phyloP scores from a whole-genome alignment of 2,113 vertebrate species.

The Serranochromis macrocephalus region DNA sequence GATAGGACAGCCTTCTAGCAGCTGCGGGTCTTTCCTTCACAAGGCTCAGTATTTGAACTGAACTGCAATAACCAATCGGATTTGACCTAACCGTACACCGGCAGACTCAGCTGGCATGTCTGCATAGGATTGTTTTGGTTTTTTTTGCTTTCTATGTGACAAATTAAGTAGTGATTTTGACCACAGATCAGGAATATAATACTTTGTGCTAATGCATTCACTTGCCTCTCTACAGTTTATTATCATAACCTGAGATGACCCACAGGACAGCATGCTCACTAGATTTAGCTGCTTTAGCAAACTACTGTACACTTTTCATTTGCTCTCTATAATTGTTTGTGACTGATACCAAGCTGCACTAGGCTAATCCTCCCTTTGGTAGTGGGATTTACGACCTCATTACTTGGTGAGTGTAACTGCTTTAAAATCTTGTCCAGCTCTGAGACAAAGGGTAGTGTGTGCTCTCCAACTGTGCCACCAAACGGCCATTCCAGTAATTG shows the following conservation, averaged over 20 bases:
- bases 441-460: not conserved
- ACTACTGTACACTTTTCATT: not conserved
- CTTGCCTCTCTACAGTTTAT: not conserved
- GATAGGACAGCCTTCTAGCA: not conserved
- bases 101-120: not conserved
- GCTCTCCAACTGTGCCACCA: not conserved
- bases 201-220: not conserved
- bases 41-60: not conserved
- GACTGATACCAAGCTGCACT: not conserved
- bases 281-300: not conserved
- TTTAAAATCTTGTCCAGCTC: not conserved
- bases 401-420: not conserved
- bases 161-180: constrained; percentile 10
- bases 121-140: not conserved
- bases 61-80: not conserved
- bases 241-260: not conserved
- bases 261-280: not conserved
- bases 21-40: not conserved
- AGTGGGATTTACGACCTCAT: not conserved
- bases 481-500: constrained; percentile 5
- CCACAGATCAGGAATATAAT: constrained; percentile 39
- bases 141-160: not conserved
- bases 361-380: not conserved
- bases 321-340: not conserved
- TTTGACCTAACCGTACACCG: not conserved